These are phyloP conservation scores for Petaurus breviceps DNA, from an alignment of 2,113 vertebrate species.

Conservation along the genomic window DNA sequence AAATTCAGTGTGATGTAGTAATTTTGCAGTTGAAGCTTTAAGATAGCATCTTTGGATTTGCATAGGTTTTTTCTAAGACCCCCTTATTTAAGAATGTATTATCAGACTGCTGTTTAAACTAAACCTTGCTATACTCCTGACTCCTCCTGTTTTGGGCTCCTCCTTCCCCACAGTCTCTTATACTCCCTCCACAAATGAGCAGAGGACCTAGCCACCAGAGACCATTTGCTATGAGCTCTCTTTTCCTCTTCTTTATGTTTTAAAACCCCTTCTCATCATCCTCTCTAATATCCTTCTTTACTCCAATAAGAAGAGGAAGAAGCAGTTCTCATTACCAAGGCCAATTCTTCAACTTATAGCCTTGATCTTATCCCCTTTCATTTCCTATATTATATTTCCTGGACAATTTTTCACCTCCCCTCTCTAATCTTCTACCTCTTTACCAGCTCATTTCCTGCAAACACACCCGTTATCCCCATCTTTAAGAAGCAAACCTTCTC, in stretches of 20 bases:
- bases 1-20: neutral
- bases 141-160: neutral
- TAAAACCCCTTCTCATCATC: neutral
- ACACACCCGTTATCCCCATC: neutral
- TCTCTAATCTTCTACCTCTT: neutral
- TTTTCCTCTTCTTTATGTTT: neutral
- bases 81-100: neutral
- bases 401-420: neutral
- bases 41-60: slow-evolving; percentile 28
- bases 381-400: neutral
- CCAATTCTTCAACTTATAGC: neutral
- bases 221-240: neutral
- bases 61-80: neutral
- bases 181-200: neutral
- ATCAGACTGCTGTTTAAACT: neutral
- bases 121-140: neutral
- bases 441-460: neutral
- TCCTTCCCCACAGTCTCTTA: neutral
- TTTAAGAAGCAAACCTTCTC: neutral
- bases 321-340: neutral
- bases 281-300: neutral
- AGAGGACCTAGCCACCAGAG: neutral
- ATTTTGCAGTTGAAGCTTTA: slow-evolving; percentile 24
- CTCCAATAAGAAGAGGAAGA: neutral
- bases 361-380: neutral